phyloP scores from a whole-genome alignment of 2,888 invertebrate genomes.

The Spilarctia lutea region DNA sequence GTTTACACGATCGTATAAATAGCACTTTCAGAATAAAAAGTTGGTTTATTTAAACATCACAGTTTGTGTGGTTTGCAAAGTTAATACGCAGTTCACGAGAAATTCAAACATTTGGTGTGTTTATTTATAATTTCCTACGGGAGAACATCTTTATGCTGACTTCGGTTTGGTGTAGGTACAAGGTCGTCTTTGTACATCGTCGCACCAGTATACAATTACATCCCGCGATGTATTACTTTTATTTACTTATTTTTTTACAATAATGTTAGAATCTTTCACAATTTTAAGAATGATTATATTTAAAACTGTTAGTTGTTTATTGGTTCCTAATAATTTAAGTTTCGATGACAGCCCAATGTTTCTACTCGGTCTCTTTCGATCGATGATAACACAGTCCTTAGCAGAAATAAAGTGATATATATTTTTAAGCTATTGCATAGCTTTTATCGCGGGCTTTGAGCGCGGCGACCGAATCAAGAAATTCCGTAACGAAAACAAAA shows the following conservation, averaged over 20 bases:
- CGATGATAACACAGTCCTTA: not conserved
- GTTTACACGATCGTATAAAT: conserved; percentile 5
- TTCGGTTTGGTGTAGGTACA: not conserved
- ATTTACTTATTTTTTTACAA: not conserved
- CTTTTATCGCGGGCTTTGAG: too few relatives aligned
- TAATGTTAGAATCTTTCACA: not conserved
- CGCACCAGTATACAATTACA: not conserved
- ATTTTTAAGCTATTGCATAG: too few relatives aligned
- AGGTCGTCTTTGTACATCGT: not conserved
- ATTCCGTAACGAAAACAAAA: too few relatives aligned
- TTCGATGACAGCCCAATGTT: not conserved
- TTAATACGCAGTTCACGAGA: conserved; percentile 17
- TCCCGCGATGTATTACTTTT: not conserved
- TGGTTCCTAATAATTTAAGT: not conserved
- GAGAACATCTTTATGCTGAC: conserved; percentile 23
- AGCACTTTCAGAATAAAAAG: conserved; percentile 6
- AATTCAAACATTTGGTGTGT: conserved; percentile 24
- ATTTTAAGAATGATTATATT: not conserved
- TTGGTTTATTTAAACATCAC: conserved; percentile 6
- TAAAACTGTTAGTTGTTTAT: not conserved
- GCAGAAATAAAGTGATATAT: not conserved
- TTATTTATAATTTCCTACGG: conserved; percentile 35
- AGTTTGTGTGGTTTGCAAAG: not conserved
- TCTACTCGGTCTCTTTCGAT: not conserved
- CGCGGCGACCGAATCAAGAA: too few relatives aligned